Base-by-base conservation (phyloP, 2,888 invertebrate genomes). In the Drosophila anomelani region DNA sequence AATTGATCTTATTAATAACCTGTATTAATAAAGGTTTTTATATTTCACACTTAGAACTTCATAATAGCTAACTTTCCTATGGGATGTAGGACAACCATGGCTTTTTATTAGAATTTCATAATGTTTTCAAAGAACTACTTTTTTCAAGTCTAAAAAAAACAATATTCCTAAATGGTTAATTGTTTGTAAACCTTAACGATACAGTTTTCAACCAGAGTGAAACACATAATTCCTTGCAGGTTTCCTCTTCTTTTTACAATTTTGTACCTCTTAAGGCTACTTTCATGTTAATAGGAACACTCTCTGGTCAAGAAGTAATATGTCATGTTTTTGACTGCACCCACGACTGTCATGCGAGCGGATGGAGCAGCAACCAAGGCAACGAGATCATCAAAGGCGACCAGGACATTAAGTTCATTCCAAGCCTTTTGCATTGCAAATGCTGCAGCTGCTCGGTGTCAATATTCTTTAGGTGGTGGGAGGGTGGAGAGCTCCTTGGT, bases 381-480 rank as follows among this genome's bases (percentile, higher is more conserved):
- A 72, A 29, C 68, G 69, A 81, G 64, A 58, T 36, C 56, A 43
- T 68, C 75, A 56, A 72, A 64, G 43, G 75, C 63, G 47, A 44
- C 23, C 62, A 53, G 56, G 39, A 63, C 63, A 53, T 54, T 72
- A 55, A 63, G 74, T 53, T 72, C 44, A 17, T 58, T 57, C 78
- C 51, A 63, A 68, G 69, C 61, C 67, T 41, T 70, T 81, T 81
- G 54, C 61, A 74, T 63, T 81, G 66, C 66, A 71, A 70, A 74
- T 79, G 56, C 53, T 47, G 53, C 67, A 68, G 62, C 49, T 63
- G 41, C 36, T 26, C 36, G 36, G 39, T 64, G 39, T 58, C 20
- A 17, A 17, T 43, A 15, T 17, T 20, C 15, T 43, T 10, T 41
- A n/a, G 13, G n/a, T 0, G 20, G 13, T 29, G 17, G 29, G 38